Conservation (phyloP, 2,113 vertebrate species). For the Ochotona princeps region DNA sequence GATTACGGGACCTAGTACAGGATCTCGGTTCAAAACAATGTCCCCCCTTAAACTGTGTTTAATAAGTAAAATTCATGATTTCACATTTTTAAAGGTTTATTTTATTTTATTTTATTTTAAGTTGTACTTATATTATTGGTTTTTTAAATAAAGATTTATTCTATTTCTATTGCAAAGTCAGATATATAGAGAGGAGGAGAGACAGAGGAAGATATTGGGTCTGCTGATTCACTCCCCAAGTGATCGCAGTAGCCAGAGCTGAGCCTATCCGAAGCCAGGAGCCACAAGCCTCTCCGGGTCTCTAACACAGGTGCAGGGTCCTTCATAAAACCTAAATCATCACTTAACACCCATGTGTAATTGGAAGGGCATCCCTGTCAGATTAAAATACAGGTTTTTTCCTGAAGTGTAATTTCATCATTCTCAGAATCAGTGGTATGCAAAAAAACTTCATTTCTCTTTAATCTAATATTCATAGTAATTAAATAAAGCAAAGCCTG, state of each 20-base stretch:
- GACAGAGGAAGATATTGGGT: too few species aligned
- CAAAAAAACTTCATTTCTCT: constrained; percentile 33
- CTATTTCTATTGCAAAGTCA: too few species aligned
- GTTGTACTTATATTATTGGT: too few species aligned
- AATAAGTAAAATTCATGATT: neutral
- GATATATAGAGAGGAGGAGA: too few species aligned
- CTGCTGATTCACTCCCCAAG: too few species aligned
- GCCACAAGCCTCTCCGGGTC: too few species aligned
- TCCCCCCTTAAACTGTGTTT: neutral
- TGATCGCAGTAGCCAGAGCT: too few species aligned
- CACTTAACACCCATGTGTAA: neutral
- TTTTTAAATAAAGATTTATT: too few species aligned
- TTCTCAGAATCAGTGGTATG: neutral
- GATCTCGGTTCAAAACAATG: neutral
- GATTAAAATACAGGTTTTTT: neutral
- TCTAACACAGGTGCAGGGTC: too few species aligned
- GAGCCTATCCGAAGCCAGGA: too few species aligned
- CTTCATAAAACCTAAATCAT: neutral
- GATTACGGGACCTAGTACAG: neutral
- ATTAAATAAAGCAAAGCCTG: constrained; percentile 11
- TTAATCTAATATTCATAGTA: constrained; percentile 13
- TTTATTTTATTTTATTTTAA: too few species aligned
- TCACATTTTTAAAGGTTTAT: neutral
- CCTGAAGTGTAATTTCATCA: neutral
- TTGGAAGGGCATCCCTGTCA: neutral